Evolutionary conservation across 2,797 vertebrate species (phyloP).

Genomic region (Miichthys miiuy): DNA sequence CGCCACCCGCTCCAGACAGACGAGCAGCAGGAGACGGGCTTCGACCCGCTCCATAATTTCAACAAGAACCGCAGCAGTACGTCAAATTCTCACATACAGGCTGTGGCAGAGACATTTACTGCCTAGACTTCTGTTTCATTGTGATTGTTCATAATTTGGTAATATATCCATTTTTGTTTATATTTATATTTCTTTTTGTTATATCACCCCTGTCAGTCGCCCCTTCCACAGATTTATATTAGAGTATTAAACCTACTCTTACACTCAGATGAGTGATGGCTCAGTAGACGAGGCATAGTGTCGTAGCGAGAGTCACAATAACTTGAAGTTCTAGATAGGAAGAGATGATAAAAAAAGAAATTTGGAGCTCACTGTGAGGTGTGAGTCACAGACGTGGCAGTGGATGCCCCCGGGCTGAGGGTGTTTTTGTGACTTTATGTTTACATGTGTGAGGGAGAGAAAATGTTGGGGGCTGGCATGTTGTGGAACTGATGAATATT

Average conservation of each 20-base stretch:
- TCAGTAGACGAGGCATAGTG: not conserved
- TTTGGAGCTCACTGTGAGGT: constrained; percentile 27
- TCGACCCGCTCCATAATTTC: constrained; percentile 92
- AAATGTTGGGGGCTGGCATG: constrained; percentile 62
- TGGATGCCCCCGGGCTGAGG: constrained; percentile 51
- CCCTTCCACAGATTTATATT: not conserved
- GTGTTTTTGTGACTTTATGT: constrained; percentile 58
- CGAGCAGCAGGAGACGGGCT: constrained; percentile 96
- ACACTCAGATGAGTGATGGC: not conserved
- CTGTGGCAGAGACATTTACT: not conserved
- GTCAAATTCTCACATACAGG: constrained; percentile 45
- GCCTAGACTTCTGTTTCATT: not conserved
- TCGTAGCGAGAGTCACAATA: constrained; percentile 4
- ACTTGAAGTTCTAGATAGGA: constrained; percentile 15
- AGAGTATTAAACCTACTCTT: not conserved
- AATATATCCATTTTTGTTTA: not conserved
- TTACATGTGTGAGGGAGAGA: constrained; percentile 41
- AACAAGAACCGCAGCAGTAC: constrained; percentile 89
- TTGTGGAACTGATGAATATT: constrained; percentile 97
- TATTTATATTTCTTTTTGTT: not conserved
- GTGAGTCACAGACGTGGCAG: constrained; percentile 67
- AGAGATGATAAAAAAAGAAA: constrained; percentile 25
- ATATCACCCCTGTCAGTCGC: not conserved
- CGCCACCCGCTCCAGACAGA: constrained; percentile 95
- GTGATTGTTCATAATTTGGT: not conserved